Percentiles rank a stretch among this genome's conserved stretches.
Evolutionary conservation across 2,888 invertebrate genomes (phyloP).

Genomic region (Stratiomys singularior): DNA sequence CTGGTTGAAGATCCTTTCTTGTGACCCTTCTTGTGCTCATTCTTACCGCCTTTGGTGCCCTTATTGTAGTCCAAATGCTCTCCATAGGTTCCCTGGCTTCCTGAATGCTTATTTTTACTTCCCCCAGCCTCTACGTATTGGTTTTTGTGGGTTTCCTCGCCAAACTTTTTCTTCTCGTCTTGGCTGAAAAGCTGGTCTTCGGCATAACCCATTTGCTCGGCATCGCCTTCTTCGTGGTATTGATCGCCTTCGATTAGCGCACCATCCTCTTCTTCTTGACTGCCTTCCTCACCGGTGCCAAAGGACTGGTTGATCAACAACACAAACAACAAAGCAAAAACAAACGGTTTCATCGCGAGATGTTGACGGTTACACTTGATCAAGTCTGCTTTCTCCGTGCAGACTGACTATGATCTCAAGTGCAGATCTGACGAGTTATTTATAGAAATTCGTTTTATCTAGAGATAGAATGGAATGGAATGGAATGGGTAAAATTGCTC

Average conservation of each 20-base stretch:
- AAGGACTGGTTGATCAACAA: slow-evolving; percentile 56
- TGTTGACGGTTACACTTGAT: not conserved
- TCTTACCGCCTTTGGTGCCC: slow-evolving; percentile 82
- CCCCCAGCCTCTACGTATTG: slow-evolving; percentile 82
- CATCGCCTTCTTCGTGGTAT: slow-evolving; percentile 71
- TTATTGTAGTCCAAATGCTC: slow-evolving; percentile 82
- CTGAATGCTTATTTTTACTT: slow-evolving; percentile 83
- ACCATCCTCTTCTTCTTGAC: slow-evolving; percentile 60
- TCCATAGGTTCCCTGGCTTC: slow-evolving; percentile 78
- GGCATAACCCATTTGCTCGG: slow-evolving; percentile 83
- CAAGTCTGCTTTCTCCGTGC: not conserved
- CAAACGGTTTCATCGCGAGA: slow-evolving; percentile 13
- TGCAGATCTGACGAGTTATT: not conserved
- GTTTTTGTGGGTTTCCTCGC: slow-evolving; percentile 80
- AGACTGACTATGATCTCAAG: not conserved
- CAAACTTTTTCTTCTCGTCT: slow-evolving; percentile 81
- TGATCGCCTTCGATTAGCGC: slow-evolving; percentile 62
- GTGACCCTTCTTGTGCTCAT: slow-evolving; percentile 84
- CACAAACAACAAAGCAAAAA: slow-evolving; percentile 8
- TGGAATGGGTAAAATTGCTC: not conserved
- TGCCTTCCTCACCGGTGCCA: slow-evolving; percentile 60
- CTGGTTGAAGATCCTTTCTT: slow-evolving; percentile 87
- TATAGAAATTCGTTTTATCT: slow-evolving; percentile 21
- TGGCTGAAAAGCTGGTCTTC: slow-evolving; percentile 81
- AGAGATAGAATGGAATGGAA: not conserved